phyloP scores from a whole-genome alignment of 2,888 invertebrate species.

The Busseola fusca region DNA sequence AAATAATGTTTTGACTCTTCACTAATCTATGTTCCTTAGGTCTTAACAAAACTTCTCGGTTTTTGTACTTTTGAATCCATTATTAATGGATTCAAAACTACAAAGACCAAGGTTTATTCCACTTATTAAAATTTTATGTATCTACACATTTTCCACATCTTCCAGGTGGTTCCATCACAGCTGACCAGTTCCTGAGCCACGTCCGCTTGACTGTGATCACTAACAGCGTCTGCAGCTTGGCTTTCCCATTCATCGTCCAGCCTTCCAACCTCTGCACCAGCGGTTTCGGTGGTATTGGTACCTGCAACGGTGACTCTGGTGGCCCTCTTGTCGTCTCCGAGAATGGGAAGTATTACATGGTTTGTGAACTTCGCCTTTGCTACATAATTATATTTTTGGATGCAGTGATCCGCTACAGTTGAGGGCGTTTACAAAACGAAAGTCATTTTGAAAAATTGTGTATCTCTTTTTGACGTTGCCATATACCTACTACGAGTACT shows the following conservation, averaged over 20 bases:
- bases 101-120: no score
- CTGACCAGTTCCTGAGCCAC: slow-evolving; percentile 62
- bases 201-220: slow-evolving; percentile 66
- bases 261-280: slow-evolving; percentile 72
- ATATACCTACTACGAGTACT: background rate
- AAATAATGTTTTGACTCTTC: background rate
- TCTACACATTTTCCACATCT: no score
- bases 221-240: slow-evolving; percentile 63
- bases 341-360: slow-evolving; percentile 62
- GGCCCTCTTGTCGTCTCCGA: slow-evolving; percentile 69
- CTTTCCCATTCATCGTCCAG: slow-evolving; percentile 65
- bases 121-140: background rate
- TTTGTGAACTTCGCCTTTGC: slow-evolving; percentile 42
- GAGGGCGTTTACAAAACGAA: background rate
- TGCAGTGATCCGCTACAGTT: background rate
- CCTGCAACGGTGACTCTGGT: slow-evolving; percentile 75
- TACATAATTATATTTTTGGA: background rate
- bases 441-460: background rate
- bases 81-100: background rate
- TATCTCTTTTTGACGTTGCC: background rate
- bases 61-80: no score
- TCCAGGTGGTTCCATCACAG: slow-evolving; percentile 54
- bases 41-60: background rate
- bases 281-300: slow-evolving; percentile 64
- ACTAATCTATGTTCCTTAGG: background rate